A percentile compares a stretch with the other conserved stretches of the same genome.
These are phyloP conservation scores for Gerosis bhagava DNA, from an alignment of 2,888 invertebrate species.

Conservation along the genomic window DNA sequence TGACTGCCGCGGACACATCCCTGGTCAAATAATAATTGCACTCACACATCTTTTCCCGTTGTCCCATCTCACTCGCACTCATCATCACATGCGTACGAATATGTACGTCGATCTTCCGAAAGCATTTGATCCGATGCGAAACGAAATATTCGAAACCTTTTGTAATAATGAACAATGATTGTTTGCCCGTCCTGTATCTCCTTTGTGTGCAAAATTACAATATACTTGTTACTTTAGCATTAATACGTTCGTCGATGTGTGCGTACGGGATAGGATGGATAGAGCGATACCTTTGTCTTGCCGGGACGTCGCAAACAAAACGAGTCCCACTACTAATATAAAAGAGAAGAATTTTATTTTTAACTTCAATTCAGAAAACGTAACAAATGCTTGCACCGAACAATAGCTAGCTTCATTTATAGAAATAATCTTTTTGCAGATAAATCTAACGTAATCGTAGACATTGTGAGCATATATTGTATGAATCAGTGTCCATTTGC, in stretches of 20 bases:
- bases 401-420: constrained; percentile 78
- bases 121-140: constrained; percentile 79
- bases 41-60: constrained; percentile 56
- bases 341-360: constrained; percentile 81
- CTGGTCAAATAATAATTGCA: constrained; percentile 82
- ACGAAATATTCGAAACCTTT: constrained; percentile 79
- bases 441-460: constrained; percentile 76
- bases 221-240: constrained; percentile 78
- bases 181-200: constrained; percentile 79
- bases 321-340: constrained; percentile 78
- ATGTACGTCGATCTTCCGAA: constrained; percentile 67
- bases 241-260: constrained; percentile 66
- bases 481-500: constrained; percentile 66
- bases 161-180: constrained; percentile 82
- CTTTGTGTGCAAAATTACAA: constrained; percentile 82
- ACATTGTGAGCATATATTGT: constrained; percentile 56
- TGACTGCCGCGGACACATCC: constrained; percentile 76
- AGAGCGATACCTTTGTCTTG: constrained; percentile 80
- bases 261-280: constrained; percentile 76
- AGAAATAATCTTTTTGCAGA: constrained; percentile 81
- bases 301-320: constrained; percentile 79
- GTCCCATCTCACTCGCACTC: constrained; percentile 58
- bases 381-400: constrained; percentile 75
- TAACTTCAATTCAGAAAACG: constrained; percentile 80
- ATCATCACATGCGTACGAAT: constrained; percentile 60